Percentiles rank a stretch among this genome's conserved stretches.
phyloP scores from a whole-genome alignment of 1,140 invertebrate genomes.

The Matsumurasca onukii region DNA sequence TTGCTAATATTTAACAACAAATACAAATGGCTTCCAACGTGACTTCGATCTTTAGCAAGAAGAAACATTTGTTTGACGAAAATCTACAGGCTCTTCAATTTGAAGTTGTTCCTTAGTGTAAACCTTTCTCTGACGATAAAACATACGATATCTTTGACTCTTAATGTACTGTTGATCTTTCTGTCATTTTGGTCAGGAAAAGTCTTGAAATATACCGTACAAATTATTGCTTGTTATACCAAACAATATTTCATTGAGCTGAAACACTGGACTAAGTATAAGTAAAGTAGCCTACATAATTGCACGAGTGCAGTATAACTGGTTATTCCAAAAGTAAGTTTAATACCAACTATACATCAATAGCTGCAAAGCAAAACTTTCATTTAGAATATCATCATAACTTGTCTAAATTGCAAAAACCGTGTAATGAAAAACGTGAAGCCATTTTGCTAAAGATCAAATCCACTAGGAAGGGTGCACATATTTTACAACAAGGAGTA shows the following conservation, averaged over 20 bases:
- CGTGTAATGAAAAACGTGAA: not conserved
- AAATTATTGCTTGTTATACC: too few relatives aligned
- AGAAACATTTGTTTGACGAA: not conserved
- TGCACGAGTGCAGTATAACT: too few relatives aligned
- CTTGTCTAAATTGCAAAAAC: not conserved
- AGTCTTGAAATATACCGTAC: not conserved
- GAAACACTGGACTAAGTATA: too few relatives aligned
- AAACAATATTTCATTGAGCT: too few relatives aligned
- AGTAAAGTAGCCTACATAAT: too few relatives aligned
- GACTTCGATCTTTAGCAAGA: not conserved
- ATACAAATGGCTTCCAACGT: conserved; percentile 3
- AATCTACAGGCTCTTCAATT: not conserved
- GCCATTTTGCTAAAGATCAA: not conserved
- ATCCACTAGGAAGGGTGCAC: not conserved
- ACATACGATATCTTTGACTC: not conserved
- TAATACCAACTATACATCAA: too few relatives aligned
- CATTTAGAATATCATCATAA: not conserved
- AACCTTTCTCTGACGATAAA: not conserved
- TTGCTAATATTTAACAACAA: conserved; percentile 21
- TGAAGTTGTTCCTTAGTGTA: not conserved
- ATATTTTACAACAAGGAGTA: not conserved
- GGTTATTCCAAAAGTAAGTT: too few relatives aligned
- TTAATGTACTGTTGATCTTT: too few relatives aligned
- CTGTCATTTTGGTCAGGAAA: too few relatives aligned
- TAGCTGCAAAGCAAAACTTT: too few relatives aligned